Evolutionary conservation across 2,797 vertebrate species (phyloP), one percentile per base, ranked within the genome.

Genomic region (Notoglanidium macrostoma): DNA sequence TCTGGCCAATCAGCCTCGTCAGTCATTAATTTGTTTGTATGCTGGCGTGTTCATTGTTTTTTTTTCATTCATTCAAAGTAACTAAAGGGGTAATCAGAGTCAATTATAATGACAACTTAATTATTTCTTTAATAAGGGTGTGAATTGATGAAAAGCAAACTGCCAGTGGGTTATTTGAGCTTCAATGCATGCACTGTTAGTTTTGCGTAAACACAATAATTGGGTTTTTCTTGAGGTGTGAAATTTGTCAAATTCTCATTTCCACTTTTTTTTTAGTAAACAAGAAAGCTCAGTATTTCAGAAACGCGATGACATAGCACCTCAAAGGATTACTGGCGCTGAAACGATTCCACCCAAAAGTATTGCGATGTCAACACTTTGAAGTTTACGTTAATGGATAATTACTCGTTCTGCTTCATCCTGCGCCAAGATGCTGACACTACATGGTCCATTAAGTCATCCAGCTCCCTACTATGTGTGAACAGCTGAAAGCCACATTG

Each of bases 71-170:
- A 70, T 67, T 44, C 59, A 78, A 77, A 72, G 9, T 46, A 54
- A 26, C 35, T 80, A 29, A 23, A 83, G n/a, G 32, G 23, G 32
- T 9, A 87, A 35, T 82, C 15, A 70, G n/a, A 70, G n/a, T 21
- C 70, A 67, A 40, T 78, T 23, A 21, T 77, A 81, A 88, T 85
- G 85, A 89, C 84, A 87, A 78, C 84, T 88, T 87, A 86, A 88
- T 83, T 4, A 81, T 84, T 86, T 85, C 87, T 78, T 88, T 78
- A 83, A 86, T 59, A 77, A 55, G 76, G 11, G 44, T 86, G 84
- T 76, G 80, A 89, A 86, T 73, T 85, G 76, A 91, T 90, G 85
- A 85, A 90, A 88, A n/a, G 65, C 51, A 87, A 90, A 88, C 70
- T 65, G 84, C 49, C 87, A 55, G 23, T 40, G 88, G 81, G 26